These are phyloP conservation scores for Galeopsomyia nigrocyanea DNA, from an alignment of 2,888 invertebrate species.

Conservation along the genomic window DNA sequence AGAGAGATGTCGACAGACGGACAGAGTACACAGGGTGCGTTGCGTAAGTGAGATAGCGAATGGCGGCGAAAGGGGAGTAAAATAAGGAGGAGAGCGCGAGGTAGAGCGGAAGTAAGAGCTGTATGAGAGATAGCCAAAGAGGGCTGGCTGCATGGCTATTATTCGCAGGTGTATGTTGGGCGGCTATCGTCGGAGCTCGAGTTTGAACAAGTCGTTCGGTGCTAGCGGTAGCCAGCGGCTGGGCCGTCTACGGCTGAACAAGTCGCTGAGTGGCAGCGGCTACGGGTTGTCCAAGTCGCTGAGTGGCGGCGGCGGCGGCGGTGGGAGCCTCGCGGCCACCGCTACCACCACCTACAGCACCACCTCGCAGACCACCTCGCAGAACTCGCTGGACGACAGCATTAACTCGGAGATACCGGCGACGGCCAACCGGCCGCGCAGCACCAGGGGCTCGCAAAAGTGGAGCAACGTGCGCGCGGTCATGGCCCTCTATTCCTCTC, in stretches of 20 bases:
- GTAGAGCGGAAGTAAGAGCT: constrained; percentile 44
- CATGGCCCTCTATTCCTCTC: constrained; percentile 90
- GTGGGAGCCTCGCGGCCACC: constrained; percentile 51
- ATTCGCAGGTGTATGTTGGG: constrained; percentile 61
- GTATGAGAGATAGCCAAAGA: constrained; percentile 22
- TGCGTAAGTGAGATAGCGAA: constrained; percentile 21
- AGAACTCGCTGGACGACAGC: constrained; percentile 65
- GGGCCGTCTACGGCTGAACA: constrained; percentile 14
- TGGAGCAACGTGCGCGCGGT: constrained; percentile 91
- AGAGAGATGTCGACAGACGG: constrained; percentile 58
- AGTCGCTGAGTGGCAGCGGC: constrained; percentile 36
- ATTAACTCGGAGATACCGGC: constrained; percentile 56
- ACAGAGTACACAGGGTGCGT: constrained; percentile 49
- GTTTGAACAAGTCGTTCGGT: neutral
- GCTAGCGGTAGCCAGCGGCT: neutral
- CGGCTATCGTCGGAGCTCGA: constrained; percentile 11
- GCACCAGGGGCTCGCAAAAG: constrained; percentile 73
- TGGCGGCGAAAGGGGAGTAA: constrained; percentile 14
- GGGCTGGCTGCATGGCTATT: constrained; percentile 54
- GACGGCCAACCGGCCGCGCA: constrained; percentile 60
- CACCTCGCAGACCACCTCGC: constrained; percentile 57
- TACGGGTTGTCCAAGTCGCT: constrained; percentile 37
- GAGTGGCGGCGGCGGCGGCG: constrained; percentile 56
- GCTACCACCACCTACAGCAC: constrained; percentile 41
- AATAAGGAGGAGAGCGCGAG: constrained; percentile 42